phyloP scores from a whole-genome alignment of 2,888 invertebrate genomes.

The Ferdinandea cuprea region DNA sequence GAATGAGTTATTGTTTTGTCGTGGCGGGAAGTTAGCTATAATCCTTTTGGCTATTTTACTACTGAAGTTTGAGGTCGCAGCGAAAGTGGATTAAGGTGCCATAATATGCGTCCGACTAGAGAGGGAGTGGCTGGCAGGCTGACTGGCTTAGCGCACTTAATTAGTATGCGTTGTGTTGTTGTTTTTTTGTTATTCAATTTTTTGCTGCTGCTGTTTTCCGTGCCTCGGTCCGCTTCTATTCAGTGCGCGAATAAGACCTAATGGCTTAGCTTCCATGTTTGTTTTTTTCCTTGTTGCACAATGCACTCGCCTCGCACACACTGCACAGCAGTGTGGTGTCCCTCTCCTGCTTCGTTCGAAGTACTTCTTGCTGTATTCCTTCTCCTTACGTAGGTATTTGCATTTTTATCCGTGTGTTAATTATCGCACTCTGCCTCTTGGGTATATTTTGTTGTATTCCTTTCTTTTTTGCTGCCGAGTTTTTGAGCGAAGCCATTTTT shows the following conservation, averaged over 20 bases:
- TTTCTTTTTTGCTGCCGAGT: constrained; percentile 23
- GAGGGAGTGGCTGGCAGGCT: constrained; percentile 72
- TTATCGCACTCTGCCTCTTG: constrained; percentile 75
- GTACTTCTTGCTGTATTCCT: constrained; percentile 51
- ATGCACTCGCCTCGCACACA: constrained; percentile 39
- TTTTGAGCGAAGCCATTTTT: constrained; percentile 73
- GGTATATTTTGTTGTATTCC: constrained; percentile 36
- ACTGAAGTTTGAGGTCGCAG: neutral
- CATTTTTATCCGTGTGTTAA: constrained; percentile 75
- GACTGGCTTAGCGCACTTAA: constrained; percentile 68
- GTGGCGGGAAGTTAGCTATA: constrained; percentile 71
- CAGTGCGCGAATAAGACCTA: constrained; percentile 59
- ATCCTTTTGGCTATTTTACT: constrained; percentile 60
- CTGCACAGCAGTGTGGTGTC: constrained; percentile 9
- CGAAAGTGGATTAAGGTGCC: constrained; percentile 45
- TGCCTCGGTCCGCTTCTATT: constrained; percentile 38
- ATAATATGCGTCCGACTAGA: constrained; percentile 58
- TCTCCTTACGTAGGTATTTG: constrained; percentile 52
- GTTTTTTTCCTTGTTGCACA: constrained; percentile 68
- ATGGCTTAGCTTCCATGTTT: constrained; percentile 69
- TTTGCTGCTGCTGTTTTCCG: constrained; percentile 15
- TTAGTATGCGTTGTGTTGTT: constrained; percentile 67
- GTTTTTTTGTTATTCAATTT: neutral
- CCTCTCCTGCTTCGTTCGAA: constrained; percentile 33
- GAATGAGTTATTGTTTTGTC: constrained; percentile 51